These are phyloP conservation scores for Cryptocheilus praepositus DNA, from an alignment of 2,888 invertebrate species.

Conservation along the genomic window DNA sequence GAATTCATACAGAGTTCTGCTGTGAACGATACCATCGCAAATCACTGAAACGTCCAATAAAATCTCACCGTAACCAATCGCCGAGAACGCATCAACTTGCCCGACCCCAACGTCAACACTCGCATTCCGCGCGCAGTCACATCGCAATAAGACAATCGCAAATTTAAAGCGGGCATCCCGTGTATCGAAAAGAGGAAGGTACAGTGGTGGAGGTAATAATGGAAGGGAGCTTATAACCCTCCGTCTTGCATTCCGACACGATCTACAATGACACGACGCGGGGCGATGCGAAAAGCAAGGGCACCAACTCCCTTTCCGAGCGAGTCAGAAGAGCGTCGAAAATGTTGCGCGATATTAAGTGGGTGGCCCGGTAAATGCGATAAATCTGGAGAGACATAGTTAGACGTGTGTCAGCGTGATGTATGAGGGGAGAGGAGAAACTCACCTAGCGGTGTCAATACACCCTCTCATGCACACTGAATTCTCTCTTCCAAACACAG, in stretches of 20 bases:
- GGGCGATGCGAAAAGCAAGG: conserved; percentile 13
- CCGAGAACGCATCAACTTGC: too few relatives aligned
- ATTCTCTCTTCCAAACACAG: not conserved
- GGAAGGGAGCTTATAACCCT: conserved; percentile 41
- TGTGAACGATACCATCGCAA: too few relatives aligned
- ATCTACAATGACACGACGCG: conserved; percentile 37
- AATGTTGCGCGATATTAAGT: conserved; percentile 62
- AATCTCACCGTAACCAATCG: too few relatives aligned
- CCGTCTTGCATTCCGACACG: conserved; percentile 44
- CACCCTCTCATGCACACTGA: conserved; percentile 32
- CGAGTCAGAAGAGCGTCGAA: conserved; percentile 32
- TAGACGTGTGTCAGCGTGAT: conserved; percentile 68
- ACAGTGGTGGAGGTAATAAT: conserved; percentile 10
- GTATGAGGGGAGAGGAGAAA: conserved; percentile 58
- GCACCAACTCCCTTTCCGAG: not conserved
- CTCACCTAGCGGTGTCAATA: conserved; percentile 45
- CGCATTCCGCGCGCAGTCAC: conserved; percentile 9
- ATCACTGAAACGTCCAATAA: too few relatives aligned
- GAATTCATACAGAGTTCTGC: too few relatives aligned
- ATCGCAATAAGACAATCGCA: too few relatives aligned
- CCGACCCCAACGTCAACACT: conserved; percentile 4
- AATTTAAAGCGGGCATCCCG: not conserved
- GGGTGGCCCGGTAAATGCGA: conserved; percentile 65
- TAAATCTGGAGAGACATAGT: conserved; percentile 68
- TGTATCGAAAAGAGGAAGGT: conserved; percentile 10